Base-by-base conservation (phyloP, 2,113 vertebrate genomes). In the Grantiella picta region DNA sequence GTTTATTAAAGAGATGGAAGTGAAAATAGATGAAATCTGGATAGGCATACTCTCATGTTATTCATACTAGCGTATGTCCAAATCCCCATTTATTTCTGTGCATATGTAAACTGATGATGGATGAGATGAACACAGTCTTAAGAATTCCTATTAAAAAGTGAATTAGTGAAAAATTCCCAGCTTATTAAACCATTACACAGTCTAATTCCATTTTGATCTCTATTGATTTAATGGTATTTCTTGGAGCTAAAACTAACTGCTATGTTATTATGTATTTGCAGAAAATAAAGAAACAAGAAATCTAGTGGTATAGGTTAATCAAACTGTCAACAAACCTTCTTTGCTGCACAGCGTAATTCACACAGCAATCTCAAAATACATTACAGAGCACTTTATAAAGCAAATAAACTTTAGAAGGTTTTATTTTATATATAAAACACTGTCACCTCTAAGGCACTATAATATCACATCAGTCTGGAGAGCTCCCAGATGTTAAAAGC, bases 241-340 rank as follows among this genome's bases (percentile, higher is more conserved):
- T 68, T 68, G 60, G 52, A 87, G 50, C 44, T 90, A 82, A 87
- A 91, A 68, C 82, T 66, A 92, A 71, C 38, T 29, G n/a, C 35
- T 78, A 68, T 22, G 9, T 59, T 84, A 83, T 90, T 81, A 92
- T 25, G 12, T 22, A 65, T 82, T 94, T 91, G 86, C 38, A 91
- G 75, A 92, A 92, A 90, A 92, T 66, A 94, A 92, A 93, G 27
- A 50, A 92, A 83, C 42, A 50, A 81, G 78, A 93, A 90, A 86
- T 84, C n/a, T 70, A 77, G 47, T 35, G 54, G 33, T 28, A 66
- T 22, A 80, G 63, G 79, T 93, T 95, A 94, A 93, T 95, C 92
- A 92, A 80, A 93, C 60, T 92, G 76, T 77, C 79, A 92, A 65
- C 50, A 88, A 61, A 83, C 45, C 53, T 90, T 63, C 72, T 47